phyloP scores from a whole-genome alignment of 2,113 vertebrate species.

The Cynoglossus semilaevis region DNA sequence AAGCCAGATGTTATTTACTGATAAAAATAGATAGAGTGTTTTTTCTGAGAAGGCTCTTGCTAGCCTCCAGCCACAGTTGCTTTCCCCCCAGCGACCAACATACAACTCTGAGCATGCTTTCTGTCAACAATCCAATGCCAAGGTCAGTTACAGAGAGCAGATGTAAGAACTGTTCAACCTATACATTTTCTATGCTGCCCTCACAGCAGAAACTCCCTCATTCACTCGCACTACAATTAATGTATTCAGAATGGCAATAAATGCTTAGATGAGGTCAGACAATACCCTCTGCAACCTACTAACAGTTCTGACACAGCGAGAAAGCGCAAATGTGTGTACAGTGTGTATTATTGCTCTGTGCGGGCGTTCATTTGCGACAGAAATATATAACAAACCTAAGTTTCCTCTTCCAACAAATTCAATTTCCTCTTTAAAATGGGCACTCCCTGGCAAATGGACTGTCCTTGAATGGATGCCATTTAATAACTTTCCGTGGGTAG shows the following conservation, averaged over 20 bases:
- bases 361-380: conserved; percentile 1
- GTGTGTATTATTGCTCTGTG: not conserved
- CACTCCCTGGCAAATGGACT: conserved; percentile 13
- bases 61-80: no score
- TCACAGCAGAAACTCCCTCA: not conserved
- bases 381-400: conserved; percentile 9
- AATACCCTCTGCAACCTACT: not conserved
- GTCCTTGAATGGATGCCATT: conserved; percentile 16
- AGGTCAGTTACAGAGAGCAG: no score
- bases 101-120: no score
- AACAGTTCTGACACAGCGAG: not conserved
- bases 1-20: no score
- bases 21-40: no score
- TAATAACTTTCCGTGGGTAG: not conserved
- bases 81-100: no score
- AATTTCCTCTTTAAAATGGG: conserved; percentile 10
- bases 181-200: not conserved
- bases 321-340: not conserved
- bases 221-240: not conserved
- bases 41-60: no score
- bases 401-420: conserved; percentile 17
- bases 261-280: not conserved
- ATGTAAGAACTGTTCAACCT: no score
- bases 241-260: not conserved
- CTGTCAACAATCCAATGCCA: no score